Conservation (phyloP, 1,140 invertebrate genomes). For the Bathynomus jamesi region DNA sequence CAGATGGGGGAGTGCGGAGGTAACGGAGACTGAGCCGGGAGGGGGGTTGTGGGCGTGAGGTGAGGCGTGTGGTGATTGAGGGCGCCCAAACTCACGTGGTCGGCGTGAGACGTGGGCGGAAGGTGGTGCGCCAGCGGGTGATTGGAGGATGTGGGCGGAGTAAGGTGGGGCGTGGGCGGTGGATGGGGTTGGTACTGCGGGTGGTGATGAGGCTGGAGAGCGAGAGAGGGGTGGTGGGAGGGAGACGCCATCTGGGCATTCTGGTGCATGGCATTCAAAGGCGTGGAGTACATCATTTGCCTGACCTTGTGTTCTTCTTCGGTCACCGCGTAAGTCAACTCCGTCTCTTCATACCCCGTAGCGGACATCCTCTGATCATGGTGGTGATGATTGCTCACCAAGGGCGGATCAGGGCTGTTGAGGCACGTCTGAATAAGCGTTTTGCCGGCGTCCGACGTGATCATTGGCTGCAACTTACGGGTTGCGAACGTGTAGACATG, state of each 20-base stretch:
- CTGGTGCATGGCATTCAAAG: conserved; percentile 36
- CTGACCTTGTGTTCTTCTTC: conserved; percentile 94
- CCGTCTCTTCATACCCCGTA: conserved; percentile 96
- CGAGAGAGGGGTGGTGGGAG: conserved; percentile 42
- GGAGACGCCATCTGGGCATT: conserved; percentile 37
- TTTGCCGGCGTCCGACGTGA: conserved; percentile 96
- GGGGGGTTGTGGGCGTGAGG: conserved; percentile 36
- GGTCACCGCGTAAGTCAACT: conserved; percentile 91
- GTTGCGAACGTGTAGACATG: conserved; percentile 99
- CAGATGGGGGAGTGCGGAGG: conserved; percentile 39
- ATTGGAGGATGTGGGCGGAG: conserved; percentile 29
- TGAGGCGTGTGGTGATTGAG: conserved; percentile 36
- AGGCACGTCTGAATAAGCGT: conserved; percentile 97
- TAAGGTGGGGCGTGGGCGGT: conserved; percentile 31
- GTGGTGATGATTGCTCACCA: conserved; percentile 46
- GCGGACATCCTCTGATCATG: conserved; percentile 92
- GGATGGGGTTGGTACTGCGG: conserved; percentile 33
- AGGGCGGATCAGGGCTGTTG: conserved; percentile 88
- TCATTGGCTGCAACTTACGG: conserved; percentile 97
- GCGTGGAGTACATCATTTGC: conserved; percentile 62
- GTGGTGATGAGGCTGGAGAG: conserved; percentile 34
- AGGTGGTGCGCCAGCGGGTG: conserved; percentile 26
- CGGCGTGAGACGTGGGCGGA: conserved; percentile 21
- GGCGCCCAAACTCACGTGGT: conserved; percentile 38
- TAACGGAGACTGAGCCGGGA: conserved; percentile 46